Percentiles rank a stretch among this genome's conserved stretches.
These are phyloP conservation scores for Coranthus polyacanthus DNA, from an alignment of 2,797 vertebrate species.

Conservation along the genomic window DNA sequence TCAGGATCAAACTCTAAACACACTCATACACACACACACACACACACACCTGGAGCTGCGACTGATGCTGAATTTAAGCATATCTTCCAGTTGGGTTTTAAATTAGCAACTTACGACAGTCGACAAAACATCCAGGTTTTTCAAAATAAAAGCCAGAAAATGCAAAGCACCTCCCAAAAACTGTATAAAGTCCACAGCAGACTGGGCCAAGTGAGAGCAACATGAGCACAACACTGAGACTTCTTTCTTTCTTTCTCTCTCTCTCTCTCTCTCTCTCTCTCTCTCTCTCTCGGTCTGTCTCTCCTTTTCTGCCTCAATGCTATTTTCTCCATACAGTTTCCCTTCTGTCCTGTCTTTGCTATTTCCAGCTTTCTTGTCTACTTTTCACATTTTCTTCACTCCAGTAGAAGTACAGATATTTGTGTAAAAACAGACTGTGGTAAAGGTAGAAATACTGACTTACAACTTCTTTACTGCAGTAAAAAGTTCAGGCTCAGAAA, in stretches of 20 bases:
- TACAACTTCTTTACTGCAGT: too few relatives aligned
- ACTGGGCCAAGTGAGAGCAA: background rate
- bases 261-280: conserved; percentile 4
- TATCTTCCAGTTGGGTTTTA: conserved; percentile 11
- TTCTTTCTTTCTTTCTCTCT: background rate
- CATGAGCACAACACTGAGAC: conserved; percentile 2
- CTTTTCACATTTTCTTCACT: background rate
- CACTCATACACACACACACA: conserved; percentile 56
- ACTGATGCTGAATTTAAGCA: conserved; percentile 72
- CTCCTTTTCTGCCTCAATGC: background rate
- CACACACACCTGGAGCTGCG: conserved; percentile 61
- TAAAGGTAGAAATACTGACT: too few relatives aligned
- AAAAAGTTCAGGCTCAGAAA: too few relatives aligned
- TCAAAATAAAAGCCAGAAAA: background rate
- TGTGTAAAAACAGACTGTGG: too few relatives aligned
- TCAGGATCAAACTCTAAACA: background rate
- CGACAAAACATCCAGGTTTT: background rate
- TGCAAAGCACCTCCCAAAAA: background rate
- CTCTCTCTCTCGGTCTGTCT: too few relatives aligned
- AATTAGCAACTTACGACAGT: fast-evolving
- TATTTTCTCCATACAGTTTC: background rate
- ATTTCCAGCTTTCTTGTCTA: background rate
- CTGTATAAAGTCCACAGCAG: conserved; percentile 2
- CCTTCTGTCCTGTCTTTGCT: background rate
- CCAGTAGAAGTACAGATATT: too few relatives aligned